Conservation (phyloP, 1,140 invertebrate genomes). For the Thalassaphorura encarpata region DNA sequence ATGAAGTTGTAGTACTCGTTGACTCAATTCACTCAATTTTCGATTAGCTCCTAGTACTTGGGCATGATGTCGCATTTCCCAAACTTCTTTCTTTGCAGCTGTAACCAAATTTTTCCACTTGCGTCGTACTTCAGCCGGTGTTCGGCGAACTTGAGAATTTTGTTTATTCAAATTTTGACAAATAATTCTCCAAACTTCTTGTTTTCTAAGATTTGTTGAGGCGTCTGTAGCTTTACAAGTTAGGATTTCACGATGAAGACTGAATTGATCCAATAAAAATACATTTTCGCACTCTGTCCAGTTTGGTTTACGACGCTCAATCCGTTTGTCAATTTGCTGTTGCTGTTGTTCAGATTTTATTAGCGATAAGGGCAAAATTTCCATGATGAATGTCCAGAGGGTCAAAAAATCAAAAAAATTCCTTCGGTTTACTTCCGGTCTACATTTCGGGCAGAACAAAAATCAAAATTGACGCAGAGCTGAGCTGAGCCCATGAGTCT, state of each 20-base stretch:
- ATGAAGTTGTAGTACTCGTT: conserved; percentile 30
- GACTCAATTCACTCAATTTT: conserved; percentile 31
- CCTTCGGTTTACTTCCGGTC: too few relatives aligned
- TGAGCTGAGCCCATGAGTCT: too few relatives aligned
- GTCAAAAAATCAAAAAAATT: too few relatives aligned
- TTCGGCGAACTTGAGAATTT: conserved; percentile 28
- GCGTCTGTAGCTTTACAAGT: conserved; percentile 33
- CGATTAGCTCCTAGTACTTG: conserved; percentile 24
- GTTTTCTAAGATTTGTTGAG: conserved; percentile 29
- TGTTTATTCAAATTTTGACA: conserved; percentile 30
- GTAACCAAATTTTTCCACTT: conserved; percentile 33
- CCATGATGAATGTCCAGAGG: too few relatives aligned
- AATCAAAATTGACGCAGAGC: too few relatives aligned
- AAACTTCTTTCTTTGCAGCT: conserved; percentile 32
- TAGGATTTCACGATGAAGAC: conserved; percentile 28
- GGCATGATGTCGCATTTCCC: conserved; percentile 31
- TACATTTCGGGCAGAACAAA: too few relatives aligned
- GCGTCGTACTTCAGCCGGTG: conserved; percentile 31
- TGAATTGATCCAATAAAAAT: conserved; percentile 30
- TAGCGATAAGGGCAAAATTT: too few relatives aligned
- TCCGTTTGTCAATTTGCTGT: conserved; percentile 2
- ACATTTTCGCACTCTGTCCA: conserved; percentile 33
- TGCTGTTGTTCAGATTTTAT: too few relatives aligned
- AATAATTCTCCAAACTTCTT: conserved; percentile 33
- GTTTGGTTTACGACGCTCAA: conserved; percentile 29